Evolutionary conservation across 64 coral and sea anemone species (phyloP).

Genomic region (Acropora tenuis): DNA sequence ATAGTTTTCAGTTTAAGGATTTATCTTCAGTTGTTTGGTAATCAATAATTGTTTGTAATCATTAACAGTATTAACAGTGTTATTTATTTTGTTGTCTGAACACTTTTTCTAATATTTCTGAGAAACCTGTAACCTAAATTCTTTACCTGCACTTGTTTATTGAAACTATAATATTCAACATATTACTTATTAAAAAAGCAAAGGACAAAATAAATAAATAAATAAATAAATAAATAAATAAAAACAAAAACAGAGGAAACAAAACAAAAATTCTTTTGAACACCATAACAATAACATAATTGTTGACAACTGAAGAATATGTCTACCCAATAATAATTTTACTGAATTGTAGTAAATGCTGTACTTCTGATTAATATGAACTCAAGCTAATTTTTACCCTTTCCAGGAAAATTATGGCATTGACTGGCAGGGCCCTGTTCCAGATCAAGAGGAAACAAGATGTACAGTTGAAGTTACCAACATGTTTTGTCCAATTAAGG

Average conservation of each 20-base stretch:
- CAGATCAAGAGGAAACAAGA: constrained; percentile 21
- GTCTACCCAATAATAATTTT: too few relatives aligned
- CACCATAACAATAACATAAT: too few relatives aligned
- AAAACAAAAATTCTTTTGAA: too few relatives aligned
- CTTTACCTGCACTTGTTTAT: background rate
- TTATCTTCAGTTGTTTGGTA: background rate
- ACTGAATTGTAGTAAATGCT: too few relatives aligned
- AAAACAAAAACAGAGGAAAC: too few relatives aligned
- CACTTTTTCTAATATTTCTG: background rate
- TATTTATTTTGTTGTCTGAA: background rate
- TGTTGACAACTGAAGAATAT: too few relatives aligned
- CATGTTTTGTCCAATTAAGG: constrained; percentile 33
- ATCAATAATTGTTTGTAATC: background rate
- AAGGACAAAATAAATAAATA: too few relatives aligned
- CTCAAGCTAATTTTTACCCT: background rate
- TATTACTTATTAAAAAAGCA: too few relatives aligned
- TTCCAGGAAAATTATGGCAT: constrained; percentile 17
- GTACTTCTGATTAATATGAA: constrained; percentile 1
- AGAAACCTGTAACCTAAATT: background rate
- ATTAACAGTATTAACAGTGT: background rate
- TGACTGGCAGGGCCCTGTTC: constrained; percentile 11
- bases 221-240: too few relatives aligned
- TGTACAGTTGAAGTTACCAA: constrained; percentile 5
- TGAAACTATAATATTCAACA: background rate
- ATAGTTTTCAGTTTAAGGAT: too few relatives aligned